A percentile compares a stretch with the other conserved stretches of the same genome.
Conservation (phyloP, 2,797 vertebrate genomes). For the Poecilia picta region DNA sequence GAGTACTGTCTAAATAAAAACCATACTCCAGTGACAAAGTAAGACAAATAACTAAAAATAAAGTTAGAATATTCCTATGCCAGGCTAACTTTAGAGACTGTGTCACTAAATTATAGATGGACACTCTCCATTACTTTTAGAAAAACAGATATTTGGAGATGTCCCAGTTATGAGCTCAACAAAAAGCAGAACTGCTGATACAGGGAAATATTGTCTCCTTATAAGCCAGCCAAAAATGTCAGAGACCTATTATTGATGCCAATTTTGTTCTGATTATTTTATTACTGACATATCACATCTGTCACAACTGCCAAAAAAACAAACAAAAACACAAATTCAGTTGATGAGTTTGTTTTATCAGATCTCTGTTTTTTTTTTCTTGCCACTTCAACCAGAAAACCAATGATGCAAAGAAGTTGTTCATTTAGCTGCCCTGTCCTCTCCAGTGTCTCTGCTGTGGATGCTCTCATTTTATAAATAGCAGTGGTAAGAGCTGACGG, state of each 20-base stretch:
- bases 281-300: conserved; percentile 6
- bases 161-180: conserved; percentile 1
- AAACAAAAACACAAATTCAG: background rate
- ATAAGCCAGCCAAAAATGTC: conserved; percentile 4
- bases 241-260: background rate
- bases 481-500: conserved; percentile 13
- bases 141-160: background rate
- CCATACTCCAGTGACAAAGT: background rate
- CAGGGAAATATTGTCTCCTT: background rate
- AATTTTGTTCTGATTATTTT: background rate
- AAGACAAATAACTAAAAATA: background rate
- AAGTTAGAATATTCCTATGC: background rate
- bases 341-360: background rate
- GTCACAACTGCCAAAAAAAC: background rate
- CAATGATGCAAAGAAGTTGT: background rate
- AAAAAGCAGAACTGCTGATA: conserved; percentile 18
- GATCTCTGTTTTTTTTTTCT: background rate
- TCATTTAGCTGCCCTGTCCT: conserved; percentile 6
- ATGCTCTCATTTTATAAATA: conserved; percentile 55
- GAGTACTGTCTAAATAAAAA: background rate
- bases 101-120: background rate
- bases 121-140: background rate
- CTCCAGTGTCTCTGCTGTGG: conserved; percentile 3
- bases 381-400: background rate
- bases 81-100: background rate